These are phyloP conservation scores for Corydoras sp. DNA, from an alignment of 2,113 vertebrate genomes.

Conservation along the genomic window DNA sequence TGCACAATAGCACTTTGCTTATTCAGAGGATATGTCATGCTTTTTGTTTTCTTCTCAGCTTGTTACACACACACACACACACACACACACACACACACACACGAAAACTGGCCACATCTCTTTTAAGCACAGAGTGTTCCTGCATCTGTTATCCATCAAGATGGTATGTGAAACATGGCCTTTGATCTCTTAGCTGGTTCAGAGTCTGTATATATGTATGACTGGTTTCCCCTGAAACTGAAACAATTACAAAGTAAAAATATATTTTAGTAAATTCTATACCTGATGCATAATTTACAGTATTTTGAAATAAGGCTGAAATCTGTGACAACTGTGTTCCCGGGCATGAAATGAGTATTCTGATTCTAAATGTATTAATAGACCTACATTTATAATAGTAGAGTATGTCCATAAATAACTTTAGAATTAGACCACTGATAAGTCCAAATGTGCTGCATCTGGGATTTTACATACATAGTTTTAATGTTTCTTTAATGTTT, in stretches of 20 bases:
- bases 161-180: slow-evolving; percentile 64
- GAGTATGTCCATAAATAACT: too few relatives aligned
- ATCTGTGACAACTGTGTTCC: too few relatives aligned
- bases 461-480: too few relatives aligned
- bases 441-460: too few relatives aligned
- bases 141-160: slow-evolving; percentile 71
- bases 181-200: slow-evolving; percentile 54
- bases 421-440: too few relatives aligned
- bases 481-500: too few relatives aligned
- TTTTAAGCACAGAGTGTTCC: slow-evolving; percentile 54
- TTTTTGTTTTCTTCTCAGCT: slow-evolving; percentile 30
- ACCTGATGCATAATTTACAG: background rate
- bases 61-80: slow-evolving; percentile 35
- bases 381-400: too few relatives aligned
- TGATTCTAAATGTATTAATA: too few relatives aligned
- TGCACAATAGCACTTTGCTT: slow-evolving; percentile 44
- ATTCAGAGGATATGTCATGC: slow-evolving; percentile 41
- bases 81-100: background rate
- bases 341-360: too few relatives aligned
- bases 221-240: background rate
- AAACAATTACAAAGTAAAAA: slow-evolving; percentile 4
- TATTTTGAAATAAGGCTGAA: background rate
- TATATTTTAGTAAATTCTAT: background rate
- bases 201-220: background rate
- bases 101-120: slow-evolving; percentile 43